These are phyloP conservation scores for Diglossa cyanea DNA, from an alignment of 2,797 vertebrate genomes.

Conservation along the genomic window DNA sequence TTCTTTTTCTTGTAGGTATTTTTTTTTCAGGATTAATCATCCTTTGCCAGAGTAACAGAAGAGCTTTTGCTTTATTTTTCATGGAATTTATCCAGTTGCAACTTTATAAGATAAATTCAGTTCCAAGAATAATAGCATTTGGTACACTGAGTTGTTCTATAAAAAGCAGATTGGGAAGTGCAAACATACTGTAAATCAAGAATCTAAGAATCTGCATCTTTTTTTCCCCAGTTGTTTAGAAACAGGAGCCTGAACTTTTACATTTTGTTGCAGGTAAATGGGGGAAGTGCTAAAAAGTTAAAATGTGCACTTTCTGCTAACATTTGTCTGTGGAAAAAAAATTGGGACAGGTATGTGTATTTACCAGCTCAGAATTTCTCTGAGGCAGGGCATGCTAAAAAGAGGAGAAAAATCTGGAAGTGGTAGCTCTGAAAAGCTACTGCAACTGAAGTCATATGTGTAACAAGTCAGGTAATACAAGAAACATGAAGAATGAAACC, in stretches of 20 bases:
- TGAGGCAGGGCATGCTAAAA: background rate
- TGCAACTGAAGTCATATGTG: background rate
- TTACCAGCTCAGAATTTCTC: background rate
- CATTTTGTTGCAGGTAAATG: background rate
- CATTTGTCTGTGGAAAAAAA: background rate
- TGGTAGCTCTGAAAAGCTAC: background rate
- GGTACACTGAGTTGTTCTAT: background rate
- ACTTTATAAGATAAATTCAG: background rate
- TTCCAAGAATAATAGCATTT: background rate
- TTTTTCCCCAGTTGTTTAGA: background rate
- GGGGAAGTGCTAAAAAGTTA: background rate
- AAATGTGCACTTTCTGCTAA: background rate
- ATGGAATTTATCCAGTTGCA: background rate
- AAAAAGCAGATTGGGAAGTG: background rate
- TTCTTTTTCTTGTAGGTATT: background rate
- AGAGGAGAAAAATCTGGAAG: background rate
- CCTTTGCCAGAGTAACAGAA: background rate
- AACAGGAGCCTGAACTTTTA: background rate
- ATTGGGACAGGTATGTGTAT: accelerated
- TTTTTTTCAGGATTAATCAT: background rate
- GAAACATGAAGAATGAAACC: background rate
- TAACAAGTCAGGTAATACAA: background rate
- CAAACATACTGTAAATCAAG: background rate
- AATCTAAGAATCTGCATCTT: background rate
- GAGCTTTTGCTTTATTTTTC: background rate